Conservation (phyloP, 2,113 vertebrate genomes). For the Nerophis ophidion region DNA sequence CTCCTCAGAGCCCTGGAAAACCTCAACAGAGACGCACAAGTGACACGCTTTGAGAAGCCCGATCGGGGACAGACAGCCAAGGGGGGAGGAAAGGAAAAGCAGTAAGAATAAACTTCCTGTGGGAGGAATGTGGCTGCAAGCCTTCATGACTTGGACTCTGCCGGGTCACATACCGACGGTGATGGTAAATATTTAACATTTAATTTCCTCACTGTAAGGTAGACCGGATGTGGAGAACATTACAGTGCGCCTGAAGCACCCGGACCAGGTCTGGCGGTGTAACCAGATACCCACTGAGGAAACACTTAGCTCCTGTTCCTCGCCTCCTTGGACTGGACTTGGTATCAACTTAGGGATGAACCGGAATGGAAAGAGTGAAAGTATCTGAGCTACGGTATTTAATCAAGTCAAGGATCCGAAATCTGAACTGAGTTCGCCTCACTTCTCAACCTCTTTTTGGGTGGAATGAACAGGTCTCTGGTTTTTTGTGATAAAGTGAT, state of each 20-base stretch:
- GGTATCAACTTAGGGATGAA: not conserved
- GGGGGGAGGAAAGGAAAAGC: constrained; percentile 21
- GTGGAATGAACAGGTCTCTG: too few relatives aligned
- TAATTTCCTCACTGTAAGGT: constrained; percentile 65
- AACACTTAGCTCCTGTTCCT: constrained; percentile 61
- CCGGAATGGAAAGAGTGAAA: not conserved
- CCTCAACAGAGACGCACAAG: constrained; percentile 38
- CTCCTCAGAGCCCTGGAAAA: constrained; percentile 35
- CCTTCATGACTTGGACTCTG: constrained; percentile 62
- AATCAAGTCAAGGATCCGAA: too few relatives aligned
- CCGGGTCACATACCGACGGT: constrained; percentile 59
- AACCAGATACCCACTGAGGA: constrained; percentile 45
- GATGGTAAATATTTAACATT: constrained; percentile 73
- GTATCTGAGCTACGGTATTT: not conserved
- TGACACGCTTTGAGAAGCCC: constrained; percentile 28
- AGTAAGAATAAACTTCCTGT: constrained; percentile 65
- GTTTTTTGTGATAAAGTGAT: too few relatives aligned
- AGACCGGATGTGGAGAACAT: constrained; percentile 51
- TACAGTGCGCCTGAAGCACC: constrained; percentile 27
- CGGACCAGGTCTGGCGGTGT: constrained; percentile 27
- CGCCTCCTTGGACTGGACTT: constrained; percentile 22
- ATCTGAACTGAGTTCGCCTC: too few relatives aligned
- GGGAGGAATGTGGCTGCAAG: constrained; percentile 64
- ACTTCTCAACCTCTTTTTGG: too few relatives aligned
- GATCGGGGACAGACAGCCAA: constrained; percentile 6